These are phyloP conservation scores for Lycodopsis pacificus DNA, from an alignment of 2,797 vertebrate genomes.

Conservation along the genomic window DNA sequence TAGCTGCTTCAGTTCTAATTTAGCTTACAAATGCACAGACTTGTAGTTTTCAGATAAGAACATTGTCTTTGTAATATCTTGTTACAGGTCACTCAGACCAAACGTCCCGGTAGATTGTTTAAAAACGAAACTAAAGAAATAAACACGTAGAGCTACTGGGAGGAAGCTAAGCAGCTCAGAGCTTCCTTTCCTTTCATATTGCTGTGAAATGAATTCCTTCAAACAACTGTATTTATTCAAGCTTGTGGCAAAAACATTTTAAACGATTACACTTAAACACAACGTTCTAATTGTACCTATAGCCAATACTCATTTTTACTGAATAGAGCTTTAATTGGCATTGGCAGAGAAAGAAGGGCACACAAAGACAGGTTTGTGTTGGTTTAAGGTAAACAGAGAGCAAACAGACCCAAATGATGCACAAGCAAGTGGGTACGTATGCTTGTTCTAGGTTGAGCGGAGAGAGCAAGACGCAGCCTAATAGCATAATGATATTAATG, in stretches of 20 bases:
- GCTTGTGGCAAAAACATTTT: no score
- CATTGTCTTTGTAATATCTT: background rate
- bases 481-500: conserved; percentile 81
- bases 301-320: no score
- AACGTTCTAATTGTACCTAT: background rate
- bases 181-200: background rate
- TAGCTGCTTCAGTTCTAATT: background rate
- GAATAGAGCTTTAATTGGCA: background rate
- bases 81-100: background rate
- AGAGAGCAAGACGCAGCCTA: conserved; percentile 56
- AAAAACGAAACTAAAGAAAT: no score
- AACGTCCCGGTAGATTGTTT: background rate
- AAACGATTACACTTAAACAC: no score
- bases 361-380: background rate
- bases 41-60: background rate
- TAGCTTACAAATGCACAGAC: background rate
- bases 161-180: background rate
- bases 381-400: background rate
- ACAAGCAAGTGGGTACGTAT: conserved; percentile 5
- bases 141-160: background rate
- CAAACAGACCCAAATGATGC: conserved; percentile 6
- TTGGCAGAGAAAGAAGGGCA: background rate
- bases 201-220: background rate
- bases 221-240: background rate
- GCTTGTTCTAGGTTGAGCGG: conserved; percentile 30